These are phyloP conservation scores for Liparis tanakae DNA, from an alignment of 2,797 vertebrate species.

Conservation along the genomic window DNA sequence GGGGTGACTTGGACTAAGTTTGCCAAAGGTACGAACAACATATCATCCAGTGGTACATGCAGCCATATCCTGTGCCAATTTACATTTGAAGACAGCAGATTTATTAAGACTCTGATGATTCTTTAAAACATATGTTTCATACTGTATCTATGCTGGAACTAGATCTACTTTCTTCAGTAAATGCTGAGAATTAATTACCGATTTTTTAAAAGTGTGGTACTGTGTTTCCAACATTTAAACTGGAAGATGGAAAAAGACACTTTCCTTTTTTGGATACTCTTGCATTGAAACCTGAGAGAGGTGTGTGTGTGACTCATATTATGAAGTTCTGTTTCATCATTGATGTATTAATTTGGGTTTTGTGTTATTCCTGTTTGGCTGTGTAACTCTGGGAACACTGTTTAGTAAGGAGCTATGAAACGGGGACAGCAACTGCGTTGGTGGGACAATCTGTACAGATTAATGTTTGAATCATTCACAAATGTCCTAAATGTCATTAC, in stretches of 20 bases:
- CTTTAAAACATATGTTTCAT: slow-evolving; percentile 9
- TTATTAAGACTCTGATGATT: slow-evolving; percentile 18
- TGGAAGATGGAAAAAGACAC: slow-evolving; percentile 34
- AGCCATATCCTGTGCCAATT: slow-evolving; percentile 53
- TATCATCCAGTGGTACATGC: slow-evolving; percentile 60
- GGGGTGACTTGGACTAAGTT: slow-evolving; percentile 50
- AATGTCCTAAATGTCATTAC: slow-evolving; percentile 30
- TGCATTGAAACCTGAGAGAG: slow-evolving; percentile 37
- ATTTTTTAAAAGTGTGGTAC: slow-evolving; percentile 31
- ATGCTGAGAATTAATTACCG: slow-evolving; percentile 29
- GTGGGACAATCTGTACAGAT: slow-evolving; percentile 77
- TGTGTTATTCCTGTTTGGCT: slow-evolving; percentile 47
- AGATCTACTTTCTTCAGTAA: slow-evolving; percentile 38
- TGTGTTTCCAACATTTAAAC: slow-evolving; percentile 31
- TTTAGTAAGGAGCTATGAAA: slow-evolving; percentile 46
- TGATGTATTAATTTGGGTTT: slow-evolving; percentile 52
- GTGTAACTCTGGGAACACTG: slow-evolving; percentile 33
- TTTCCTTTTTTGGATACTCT: slow-evolving; percentile 42
- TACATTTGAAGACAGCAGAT: slow-evolving; percentile 39
- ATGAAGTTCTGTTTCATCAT: slow-evolving; percentile 52
- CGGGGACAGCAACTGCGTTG: slow-evolving; percentile 60
- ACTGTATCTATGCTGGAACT: slow-evolving; percentile 44
- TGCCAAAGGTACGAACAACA: slow-evolving; percentile 50
- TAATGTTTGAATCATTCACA: slow-evolving; percentile 48
- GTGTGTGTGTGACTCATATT: slow-evolving; percentile 52